phyloP scores from a whole-genome alignment of 2,797 vertebrate species.

The Anomalospiza imberbis region DNA sequence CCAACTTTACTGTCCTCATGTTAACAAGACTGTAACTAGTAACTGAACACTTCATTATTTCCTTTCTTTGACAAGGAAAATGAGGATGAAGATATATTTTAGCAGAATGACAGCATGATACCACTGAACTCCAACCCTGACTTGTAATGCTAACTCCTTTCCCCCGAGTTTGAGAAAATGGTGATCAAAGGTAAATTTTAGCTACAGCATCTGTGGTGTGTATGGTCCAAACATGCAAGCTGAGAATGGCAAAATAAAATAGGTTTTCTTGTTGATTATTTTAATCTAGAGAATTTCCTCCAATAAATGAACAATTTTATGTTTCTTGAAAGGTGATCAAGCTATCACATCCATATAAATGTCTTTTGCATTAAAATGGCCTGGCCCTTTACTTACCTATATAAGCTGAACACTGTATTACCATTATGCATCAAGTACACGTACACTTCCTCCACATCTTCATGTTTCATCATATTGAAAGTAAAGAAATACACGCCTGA shows the following conservation, averaged over 20 bases:
- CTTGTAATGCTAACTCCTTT: not conserved
- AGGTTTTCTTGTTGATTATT: not conserved
- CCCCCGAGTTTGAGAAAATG: not conserved
- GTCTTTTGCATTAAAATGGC: not conserved
- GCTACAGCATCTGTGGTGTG: not conserved
- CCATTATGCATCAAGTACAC: constrained; percentile 85
- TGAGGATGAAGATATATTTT: not conserved
- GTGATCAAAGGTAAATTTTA: not conserved
- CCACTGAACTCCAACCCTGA: not conserved
- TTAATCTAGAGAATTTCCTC: not conserved
- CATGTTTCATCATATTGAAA: constrained; percentile 85
- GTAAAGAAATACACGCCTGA: constrained; percentile 83
- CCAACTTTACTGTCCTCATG: not conserved
- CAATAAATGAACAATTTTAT: not conserved
- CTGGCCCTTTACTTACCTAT: constrained; percentile 67
- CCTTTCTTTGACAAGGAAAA: not conserved
- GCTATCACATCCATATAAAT: not conserved
- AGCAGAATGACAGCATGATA: not conserved
- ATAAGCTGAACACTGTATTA: constrained; percentile 82
- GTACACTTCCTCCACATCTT: constrained; percentile 81
- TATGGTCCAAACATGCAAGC: not conserved
- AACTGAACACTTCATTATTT: not conserved
- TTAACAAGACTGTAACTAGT: not conserved
- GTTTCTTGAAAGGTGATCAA: not conserved
- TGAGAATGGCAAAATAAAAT: not conserved